Evolutionary conservation across 2,888 invertebrate genomes (phyloP).

Genomic region (Caenorhabditis uteleia): DNA sequence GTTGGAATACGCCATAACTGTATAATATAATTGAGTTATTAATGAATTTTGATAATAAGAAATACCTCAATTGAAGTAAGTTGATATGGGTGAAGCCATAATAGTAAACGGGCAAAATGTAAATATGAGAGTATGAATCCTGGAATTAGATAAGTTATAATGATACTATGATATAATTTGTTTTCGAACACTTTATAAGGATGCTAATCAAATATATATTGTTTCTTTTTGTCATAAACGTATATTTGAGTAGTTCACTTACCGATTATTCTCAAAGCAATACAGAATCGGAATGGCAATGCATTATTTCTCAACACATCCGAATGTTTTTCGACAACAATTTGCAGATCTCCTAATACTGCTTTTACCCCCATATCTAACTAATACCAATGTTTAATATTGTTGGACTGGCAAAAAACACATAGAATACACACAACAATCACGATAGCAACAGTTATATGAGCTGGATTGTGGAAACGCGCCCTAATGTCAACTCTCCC

Average conservation of each 20-base stretch:
- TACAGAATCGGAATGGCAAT: constrained; percentile 38
- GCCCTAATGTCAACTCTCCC: constrained; percentile 23
- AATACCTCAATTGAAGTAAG: constrained; percentile 44
- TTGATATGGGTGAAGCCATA: constrained; percentile 47
- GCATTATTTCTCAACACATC: constrained; percentile 49
- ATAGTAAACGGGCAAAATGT: constrained; percentile 26
- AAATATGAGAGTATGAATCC: constrained; percentile 39
- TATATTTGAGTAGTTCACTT: no score
- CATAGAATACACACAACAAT: not conserved
- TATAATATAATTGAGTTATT: not conserved
- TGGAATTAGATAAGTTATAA: no score
- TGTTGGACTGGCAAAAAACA: not conserved
- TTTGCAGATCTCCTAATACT: constrained; percentile 49
- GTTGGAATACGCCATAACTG: constrained; percentile 60
- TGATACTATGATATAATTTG: no score
- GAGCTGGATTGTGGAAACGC: constrained; percentile 31
- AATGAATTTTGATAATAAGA: not conserved
- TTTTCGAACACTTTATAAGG: no score
- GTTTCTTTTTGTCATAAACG: no score
- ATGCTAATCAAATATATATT: no score
- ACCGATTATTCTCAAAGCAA: constrained; percentile 41
- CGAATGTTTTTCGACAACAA: constrained; percentile 49
- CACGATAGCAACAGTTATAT: constrained; percentile 4
- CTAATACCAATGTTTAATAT: no score
- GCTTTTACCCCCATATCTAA: constrained; percentile 36